Conservation (phyloP, 1,140 invertebrate species). For the Caenorhabditis latens region DNA sequence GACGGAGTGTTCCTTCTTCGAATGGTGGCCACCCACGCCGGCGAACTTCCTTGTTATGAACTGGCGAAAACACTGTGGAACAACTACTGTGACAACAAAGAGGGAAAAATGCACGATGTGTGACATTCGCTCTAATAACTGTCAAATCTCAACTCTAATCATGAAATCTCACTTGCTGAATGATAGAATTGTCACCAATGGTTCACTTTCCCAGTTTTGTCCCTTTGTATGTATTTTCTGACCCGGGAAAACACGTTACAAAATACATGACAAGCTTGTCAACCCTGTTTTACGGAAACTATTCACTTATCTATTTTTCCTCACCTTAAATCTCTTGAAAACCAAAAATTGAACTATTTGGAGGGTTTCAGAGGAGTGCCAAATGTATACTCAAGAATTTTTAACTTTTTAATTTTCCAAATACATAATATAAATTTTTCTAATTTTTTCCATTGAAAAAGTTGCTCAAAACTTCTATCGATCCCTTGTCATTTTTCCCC, state of each 20-base stretch:
- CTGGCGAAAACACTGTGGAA: conserved; percentile 76
- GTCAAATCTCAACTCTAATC: neutral
- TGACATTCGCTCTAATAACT: conserved; percentile 39
- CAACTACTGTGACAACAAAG: conserved; percentile 77
- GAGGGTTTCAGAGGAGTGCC: conserved; percentile 53
- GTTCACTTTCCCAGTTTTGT: neutral
- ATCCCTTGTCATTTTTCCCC: conserved; percentile 38
- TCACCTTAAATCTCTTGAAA: conserved; percentile 28
- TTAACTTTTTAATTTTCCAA: too few species aligned
- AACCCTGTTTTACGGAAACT: conserved; percentile 12
- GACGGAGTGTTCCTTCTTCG: conserved; percentile 77
- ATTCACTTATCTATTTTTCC: conserved; percentile 26
- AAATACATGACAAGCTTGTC: too few species aligned
- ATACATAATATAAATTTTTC: neutral
- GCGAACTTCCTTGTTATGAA: conserved; percentile 77
- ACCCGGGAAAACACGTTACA: neutral
- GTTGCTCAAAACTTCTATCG: conserved; percentile 40
- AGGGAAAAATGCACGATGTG: conserved; percentile 77
- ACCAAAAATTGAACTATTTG: conserved; percentile 7
- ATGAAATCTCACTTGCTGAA: conserved; percentile 37
- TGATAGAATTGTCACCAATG: conserved; percentile 34
- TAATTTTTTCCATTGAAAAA: conserved; percentile 14
- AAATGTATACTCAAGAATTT: neutral
- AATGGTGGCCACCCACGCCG: conserved; percentile 78
- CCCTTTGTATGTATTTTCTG: neutral